Percentiles rank a stretch among this genome's conserved stretches.
phyloP scores from a whole-genome alignment of 2,797 vertebrate genomes.

The Notoglanidium macrostoma region DNA sequence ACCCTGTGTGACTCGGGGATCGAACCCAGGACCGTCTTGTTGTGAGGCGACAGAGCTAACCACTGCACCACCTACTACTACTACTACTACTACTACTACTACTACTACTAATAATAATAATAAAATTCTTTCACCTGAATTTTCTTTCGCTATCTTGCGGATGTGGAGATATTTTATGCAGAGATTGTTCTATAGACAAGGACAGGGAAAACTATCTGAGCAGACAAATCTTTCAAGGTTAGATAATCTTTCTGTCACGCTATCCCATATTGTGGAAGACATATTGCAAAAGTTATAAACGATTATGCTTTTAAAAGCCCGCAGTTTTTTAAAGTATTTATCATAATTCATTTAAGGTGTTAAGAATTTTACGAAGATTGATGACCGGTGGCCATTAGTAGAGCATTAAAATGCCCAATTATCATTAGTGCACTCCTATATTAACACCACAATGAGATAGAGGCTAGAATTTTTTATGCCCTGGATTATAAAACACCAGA shows the following conservation, averaged over 20 bases:
- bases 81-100: neutral
- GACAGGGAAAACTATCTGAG: conserved; percentile 24
- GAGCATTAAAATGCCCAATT: conserved; percentile 39
- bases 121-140: neutral
- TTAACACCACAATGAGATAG: conserved; percentile 19
- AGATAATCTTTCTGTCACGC: conserved; percentile 28
- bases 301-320: conserved; percentile 32
- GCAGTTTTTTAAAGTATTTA: neutral
- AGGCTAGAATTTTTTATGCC: neutral
- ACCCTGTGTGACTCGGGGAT: too few species aligned
- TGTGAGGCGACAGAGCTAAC: too few species aligned
- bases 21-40: too few species aligned
- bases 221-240: conserved; percentile 39
- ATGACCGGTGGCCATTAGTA: conserved; percentile 39
- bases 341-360: conserved; percentile 17
- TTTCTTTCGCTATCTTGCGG: neutral
- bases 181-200: conserved; percentile 24
- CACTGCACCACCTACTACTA: too few species aligned
- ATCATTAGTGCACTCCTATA: conserved; percentile 24
- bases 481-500: neutral
- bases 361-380: conserved; percentile 30
- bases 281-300: conserved; percentile 32
- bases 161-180: conserved; percentile 6
- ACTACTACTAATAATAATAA: neutral
- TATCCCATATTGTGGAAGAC: conserved; percentile 13